These are phyloP conservation scores for Yponomeuta evonymella DNA, from an alignment of 2,888 invertebrate species.

Conservation along the genomic window DNA sequence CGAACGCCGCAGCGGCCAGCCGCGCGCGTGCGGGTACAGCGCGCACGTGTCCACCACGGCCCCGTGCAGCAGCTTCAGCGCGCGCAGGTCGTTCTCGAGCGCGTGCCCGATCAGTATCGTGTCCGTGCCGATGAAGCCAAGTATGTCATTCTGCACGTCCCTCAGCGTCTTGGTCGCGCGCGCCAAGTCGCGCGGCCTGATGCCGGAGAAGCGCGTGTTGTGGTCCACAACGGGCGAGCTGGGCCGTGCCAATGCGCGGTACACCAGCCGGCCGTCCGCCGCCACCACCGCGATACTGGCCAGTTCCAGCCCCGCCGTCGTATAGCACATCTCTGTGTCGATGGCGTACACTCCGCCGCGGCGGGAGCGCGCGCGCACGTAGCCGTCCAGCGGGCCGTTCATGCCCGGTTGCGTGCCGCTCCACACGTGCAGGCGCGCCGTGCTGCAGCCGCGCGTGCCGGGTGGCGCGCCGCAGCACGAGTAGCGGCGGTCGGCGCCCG, in stretches of 20 bases:
- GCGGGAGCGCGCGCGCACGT: conserved; percentile 75
- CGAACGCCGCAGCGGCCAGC: conserved; percentile 89
- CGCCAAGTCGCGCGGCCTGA: conserved; percentile 78
- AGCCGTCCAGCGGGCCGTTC: conserved; percentile 84
- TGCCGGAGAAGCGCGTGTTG: conserved; percentile 97
- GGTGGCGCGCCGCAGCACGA: conserved; percentile 78
- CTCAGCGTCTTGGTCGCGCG: conserved; percentile 81
- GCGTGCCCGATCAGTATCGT: conserved; percentile 97
- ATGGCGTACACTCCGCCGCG: conserved; percentile 84
- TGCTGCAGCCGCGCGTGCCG: conserved; percentile 79
- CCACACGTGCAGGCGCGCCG: conserved; percentile 85
- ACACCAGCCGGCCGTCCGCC: conserved; percentile 83
- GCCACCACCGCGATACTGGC: conserved; percentile 91
- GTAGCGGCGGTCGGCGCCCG: conserved; percentile 75
- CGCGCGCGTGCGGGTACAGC: conserved; percentile 89
- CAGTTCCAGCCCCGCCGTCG: conserved; percentile 89
- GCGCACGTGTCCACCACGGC: conserved; percentile 93
- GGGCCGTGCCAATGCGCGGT: conserved; percentile 91
- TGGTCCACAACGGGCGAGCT: conserved; percentile 90
- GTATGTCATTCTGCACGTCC: conserved; percentile 90
- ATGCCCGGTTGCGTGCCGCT: conserved; percentile 80
- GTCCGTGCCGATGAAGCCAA: conserved; percentile 85
- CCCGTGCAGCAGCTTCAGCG: conserved; percentile 88
- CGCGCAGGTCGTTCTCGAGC: conserved; percentile 94
- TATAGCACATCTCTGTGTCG: conserved; percentile 99